phyloP scores from a whole-genome alignment of 2,113 vertebrate genomes.

The Toxostoma redivivum region DNA sequence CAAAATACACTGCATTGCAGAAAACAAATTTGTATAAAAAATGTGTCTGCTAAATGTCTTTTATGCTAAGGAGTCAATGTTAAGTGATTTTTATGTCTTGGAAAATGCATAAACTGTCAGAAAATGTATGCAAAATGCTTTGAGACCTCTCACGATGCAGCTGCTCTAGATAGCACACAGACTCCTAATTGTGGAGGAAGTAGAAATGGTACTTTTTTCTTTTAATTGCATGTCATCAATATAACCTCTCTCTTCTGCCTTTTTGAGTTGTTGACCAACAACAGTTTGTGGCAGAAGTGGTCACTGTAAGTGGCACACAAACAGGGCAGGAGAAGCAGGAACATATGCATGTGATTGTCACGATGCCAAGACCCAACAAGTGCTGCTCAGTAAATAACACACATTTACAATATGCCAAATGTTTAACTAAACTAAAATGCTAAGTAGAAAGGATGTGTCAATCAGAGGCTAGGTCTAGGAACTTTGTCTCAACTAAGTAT shows the following conservation, averaged over 20 bases:
- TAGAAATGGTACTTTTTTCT: background rate
- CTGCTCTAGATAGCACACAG: background rate
- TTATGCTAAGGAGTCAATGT: constrained; percentile 22
- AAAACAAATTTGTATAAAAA: background rate
- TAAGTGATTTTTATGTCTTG: constrained; percentile 4
- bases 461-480: background rate
- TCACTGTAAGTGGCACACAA: background rate
- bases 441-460: background rate
- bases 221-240: background rate
- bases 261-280: background rate
- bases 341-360: too few species aligned
- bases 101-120: constrained; percentile 31
- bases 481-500: background rate
- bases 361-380: background rate
- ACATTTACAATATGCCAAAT: background rate
- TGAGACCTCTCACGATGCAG: background rate
- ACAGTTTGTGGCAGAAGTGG: background rate
- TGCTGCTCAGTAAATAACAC: background rate
- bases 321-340: background rate
- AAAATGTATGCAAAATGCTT: constrained; percentile 25
- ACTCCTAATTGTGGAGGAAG: background rate
- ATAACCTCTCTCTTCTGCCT: background rate
- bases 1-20: constrained; percentile 37
- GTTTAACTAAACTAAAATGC: background rate
- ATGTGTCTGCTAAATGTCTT: constrained; percentile 28